Evolutionary conservation across 2,113 vertebrate species (phyloP).

Genomic region (Albula glossodonta): DNA sequence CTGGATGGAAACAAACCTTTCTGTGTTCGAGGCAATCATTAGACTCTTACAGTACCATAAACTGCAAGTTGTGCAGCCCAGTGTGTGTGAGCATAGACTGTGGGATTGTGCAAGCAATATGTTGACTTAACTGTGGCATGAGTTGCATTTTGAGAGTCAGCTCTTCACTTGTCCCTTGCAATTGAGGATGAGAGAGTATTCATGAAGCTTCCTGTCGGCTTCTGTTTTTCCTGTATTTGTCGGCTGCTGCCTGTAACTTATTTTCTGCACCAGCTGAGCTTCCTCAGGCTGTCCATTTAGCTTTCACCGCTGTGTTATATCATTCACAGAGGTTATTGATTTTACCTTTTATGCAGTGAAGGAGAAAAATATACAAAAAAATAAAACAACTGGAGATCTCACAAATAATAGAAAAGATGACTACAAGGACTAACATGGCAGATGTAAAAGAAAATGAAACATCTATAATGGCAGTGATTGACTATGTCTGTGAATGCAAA

Average conservation of each 20-base stretch:
- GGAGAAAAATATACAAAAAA: neutral
- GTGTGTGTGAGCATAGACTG: neutral
- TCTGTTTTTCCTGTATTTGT: slow-evolving; percentile 12
- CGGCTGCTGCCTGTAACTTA: neutral
- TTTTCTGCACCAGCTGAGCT: neutral
- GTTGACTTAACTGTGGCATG: neutral
- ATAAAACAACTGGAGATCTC: neutral
- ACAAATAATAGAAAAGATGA: neutral
- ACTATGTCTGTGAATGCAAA: neutral
- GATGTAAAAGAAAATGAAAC: neutral
- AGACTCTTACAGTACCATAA: neutral
- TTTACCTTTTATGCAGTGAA: neutral
- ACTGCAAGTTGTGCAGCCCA: neutral
- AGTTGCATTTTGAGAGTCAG: neutral
- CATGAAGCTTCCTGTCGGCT: neutral
- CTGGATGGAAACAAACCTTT: too few relatives aligned
- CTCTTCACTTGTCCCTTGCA: neutral
- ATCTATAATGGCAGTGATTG: neutral
- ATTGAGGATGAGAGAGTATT: neutral
- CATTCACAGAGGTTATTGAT: slow-evolving; percentile 10
- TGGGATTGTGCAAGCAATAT: neutral
- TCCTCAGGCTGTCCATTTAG: neutral
- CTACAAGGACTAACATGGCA: neutral
- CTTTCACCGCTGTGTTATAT: neutral
- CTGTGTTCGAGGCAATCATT: too few relatives aligned